A percentile compares a stretch with the other conserved stretches of the same genome.
These are phyloP conservation scores for Conopomorpha cramerella DNA, from an alignment of 1,140 invertebrate genomes.

Conservation along the genomic window DNA sequence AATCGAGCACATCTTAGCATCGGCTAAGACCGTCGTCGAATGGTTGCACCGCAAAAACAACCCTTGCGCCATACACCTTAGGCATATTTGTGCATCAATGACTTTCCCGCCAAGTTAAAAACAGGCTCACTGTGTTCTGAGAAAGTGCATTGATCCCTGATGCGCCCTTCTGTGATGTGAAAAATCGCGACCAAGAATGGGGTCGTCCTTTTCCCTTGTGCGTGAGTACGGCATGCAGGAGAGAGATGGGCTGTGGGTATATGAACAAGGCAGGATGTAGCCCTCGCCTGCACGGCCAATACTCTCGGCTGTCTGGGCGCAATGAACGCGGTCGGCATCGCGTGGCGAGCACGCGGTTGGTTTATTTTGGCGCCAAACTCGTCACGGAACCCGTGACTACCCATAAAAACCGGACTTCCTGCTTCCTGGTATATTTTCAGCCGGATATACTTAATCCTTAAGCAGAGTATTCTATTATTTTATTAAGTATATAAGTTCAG, in stretches of 20 bases:
- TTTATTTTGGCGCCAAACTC: slow-evolving; percentile 59
- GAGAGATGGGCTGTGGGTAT: slow-evolving; percentile 33
- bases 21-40: no score
- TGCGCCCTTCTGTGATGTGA: slow-evolving; percentile 52
- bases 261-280: slow-evolving; percentile 53
- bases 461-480: no score
- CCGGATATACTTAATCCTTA: no score
- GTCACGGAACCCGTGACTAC: no score
- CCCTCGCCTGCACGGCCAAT: slow-evolving; percentile 45
- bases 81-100: slow-evolving; percentile 5
- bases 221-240: slow-evolving; percentile 22
- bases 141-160: slow-evolving; percentile 55
- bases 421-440: no score
- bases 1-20: slow-evolving; percentile 19
- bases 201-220: slow-evolving; percentile 28
- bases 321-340: slow-evolving; percentile 46
- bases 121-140: slow-evolving; percentile 46
- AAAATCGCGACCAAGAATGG: slow-evolving; percentile 52
- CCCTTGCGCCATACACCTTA: not conserved
- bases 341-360: slow-evolving; percentile 41
- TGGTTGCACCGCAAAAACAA: no score
- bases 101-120: slow-evolving; percentile 34
- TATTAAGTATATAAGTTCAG: no score
- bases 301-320: slow-evolving; percentile 51
- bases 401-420: no score